phyloP scores from a whole-genome alignment of 2,113 vertebrate genomes.

The Mobula hypostoma region DNA sequence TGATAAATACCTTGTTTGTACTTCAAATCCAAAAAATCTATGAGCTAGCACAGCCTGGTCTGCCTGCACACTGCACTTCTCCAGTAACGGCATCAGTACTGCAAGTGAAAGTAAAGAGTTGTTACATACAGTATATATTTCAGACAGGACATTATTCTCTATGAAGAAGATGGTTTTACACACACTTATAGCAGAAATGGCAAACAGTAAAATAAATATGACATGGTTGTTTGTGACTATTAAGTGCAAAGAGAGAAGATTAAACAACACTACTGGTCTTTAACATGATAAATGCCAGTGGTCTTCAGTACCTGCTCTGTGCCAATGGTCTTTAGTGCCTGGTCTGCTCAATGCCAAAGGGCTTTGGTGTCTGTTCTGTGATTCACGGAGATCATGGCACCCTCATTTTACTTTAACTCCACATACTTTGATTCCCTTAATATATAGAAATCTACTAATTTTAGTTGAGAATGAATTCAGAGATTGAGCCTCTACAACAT shows the following conservation, averaged over 20 bases:
- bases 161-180: not conserved
- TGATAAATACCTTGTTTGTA: constrained; percentile 71
- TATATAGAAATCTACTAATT: too few species aligned
- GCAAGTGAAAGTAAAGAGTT: constrained; percentile 40
- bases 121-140: not conserved
- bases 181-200: not conserved
- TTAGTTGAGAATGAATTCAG: too few species aligned
- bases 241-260: not conserved
- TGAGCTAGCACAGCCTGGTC: constrained; percentile 69
- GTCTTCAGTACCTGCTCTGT: too few species aligned
- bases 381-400: too few species aligned
- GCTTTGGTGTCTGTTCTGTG: too few species aligned
- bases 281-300: not conserved
- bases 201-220: not conserved
- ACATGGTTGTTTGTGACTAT: not conserved
- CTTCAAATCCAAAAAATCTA: constrained; percentile 75
- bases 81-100: constrained; percentile 83
- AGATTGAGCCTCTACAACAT: too few species aligned
- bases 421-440: too few species aligned
- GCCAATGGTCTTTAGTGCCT: too few species aligned
- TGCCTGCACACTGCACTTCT: constrained; percentile 78
- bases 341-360: too few species aligned
- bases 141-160: not conserved
- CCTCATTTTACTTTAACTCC: too few species aligned
- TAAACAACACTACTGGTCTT: not conserved